These are phyloP conservation scores for Apamea epomidion DNA, from an alignment of 2,888 invertebrate species.

Conservation along the genomic window DNA sequence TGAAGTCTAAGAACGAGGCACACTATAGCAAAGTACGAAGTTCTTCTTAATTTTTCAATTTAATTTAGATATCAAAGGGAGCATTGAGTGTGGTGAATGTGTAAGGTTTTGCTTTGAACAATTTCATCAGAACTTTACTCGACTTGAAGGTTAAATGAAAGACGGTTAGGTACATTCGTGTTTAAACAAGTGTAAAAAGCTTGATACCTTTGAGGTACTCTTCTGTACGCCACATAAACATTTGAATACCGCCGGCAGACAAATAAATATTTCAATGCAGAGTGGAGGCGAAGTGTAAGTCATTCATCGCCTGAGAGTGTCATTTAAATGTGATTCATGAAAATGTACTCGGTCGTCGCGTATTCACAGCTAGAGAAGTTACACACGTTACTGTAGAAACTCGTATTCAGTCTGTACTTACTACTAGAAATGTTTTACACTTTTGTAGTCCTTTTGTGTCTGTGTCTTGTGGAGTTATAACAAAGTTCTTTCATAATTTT, in stretches of 20 bases:
- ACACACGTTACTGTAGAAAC: conserved; percentile 53
- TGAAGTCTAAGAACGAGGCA: conserved; percentile 70
- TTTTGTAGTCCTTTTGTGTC: conserved; percentile 10
- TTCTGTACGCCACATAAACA: conserved; percentile 55
- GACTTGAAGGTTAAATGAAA: conserved; percentile 25
- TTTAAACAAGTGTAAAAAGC: conserved; percentile 49
- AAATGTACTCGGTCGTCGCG: conserved; percentile 70
- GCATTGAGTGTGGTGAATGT: not conserved
- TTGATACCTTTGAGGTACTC: conserved; percentile 34
- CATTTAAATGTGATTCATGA: conserved; percentile 79
- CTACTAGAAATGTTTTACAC: conserved; percentile 32
- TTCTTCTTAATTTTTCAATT: conserved; percentile 39
- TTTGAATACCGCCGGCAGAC: conserved; percentile 69
- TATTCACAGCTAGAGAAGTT: conserved; percentile 60
- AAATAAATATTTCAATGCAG: conserved; percentile 78
- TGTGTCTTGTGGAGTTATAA: not conserved
- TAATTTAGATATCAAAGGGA: conserved; percentile 33
- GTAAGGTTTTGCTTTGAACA: conserved; percentile 9
- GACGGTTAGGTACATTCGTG: conserved; percentile 28
- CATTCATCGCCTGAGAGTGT: conserved; percentile 77
- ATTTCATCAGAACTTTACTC: conserved; percentile 13
- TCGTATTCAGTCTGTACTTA: conserved; percentile 16
- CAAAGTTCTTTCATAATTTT: conserved; percentile 1
- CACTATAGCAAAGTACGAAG: conserved; percentile 48
- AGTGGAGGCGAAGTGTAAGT: conserved; percentile 72